Percentiles rank a stretch among this genome's conserved stretches.
phyloP scores from a whole-genome alignment of 64 coral and sea anemone genomes.

The Montipora efflorescens region DNA sequence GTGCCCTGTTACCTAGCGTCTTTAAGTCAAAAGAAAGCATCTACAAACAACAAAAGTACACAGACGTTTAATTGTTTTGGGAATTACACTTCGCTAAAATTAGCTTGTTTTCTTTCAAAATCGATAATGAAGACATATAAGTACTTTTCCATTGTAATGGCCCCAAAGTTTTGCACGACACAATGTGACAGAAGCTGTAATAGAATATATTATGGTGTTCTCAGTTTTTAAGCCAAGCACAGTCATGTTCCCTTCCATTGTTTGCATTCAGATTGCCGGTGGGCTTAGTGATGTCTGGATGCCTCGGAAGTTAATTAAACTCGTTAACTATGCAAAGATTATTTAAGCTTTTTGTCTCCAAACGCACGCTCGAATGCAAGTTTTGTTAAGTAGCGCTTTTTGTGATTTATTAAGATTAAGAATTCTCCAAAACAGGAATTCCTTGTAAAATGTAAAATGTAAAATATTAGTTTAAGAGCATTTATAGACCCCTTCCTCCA shows the following conservation, averaged over 20 bases:
- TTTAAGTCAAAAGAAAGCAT: not conserved
- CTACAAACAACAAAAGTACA: slow-evolving; percentile 45
- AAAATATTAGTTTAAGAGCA: too few relatives aligned
- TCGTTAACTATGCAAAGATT: not conserved
- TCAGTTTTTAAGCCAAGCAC: not conserved
- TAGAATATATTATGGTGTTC: too few relatives aligned
- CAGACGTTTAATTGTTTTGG: slow-evolving; percentile 11
- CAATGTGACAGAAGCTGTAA: too few relatives aligned
- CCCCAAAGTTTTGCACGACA: too few relatives aligned
- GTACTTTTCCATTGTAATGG: not conserved
- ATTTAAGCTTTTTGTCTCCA: not conserved
- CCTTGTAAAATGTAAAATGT: too few relatives aligned
- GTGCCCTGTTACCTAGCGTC: not conserved
- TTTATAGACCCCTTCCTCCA: too few relatives aligned
- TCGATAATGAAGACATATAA: not conserved
- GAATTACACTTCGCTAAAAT: slow-evolving; percentile 4
- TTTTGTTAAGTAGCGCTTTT: too few relatives aligned
- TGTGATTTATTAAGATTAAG: too few relatives aligned
- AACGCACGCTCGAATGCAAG: not conserved
- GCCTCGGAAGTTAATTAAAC: not conserved
- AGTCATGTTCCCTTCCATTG: not conserved
- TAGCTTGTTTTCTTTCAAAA: not conserved
- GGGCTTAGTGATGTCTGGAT: not conserved
- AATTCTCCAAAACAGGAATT: too few relatives aligned
- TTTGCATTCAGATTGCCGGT: not conserved